Base-by-base conservation (phyloP, 1,140 invertebrate species). In the Lasioglossum albipes region DNA sequence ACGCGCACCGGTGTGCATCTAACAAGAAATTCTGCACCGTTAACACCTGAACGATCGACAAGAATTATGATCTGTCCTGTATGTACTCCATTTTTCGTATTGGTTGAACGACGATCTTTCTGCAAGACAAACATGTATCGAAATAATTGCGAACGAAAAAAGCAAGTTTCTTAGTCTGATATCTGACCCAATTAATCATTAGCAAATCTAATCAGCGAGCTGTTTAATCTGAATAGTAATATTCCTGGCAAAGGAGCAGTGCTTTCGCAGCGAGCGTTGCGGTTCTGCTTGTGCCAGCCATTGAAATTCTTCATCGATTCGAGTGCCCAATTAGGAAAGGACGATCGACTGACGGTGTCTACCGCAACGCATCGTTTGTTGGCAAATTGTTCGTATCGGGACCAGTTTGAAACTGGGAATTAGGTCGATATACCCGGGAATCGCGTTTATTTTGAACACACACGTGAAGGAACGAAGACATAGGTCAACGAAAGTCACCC, bases 401-500 rank as follows among this genome's bases (percentile, higher is more conserved):
- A 61, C 27, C 7, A 6, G 22, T n/a, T 49, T 13, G 75, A 36
- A 59, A 77, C 66, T 57, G 31, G 10, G 57, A 70, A 70, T 65
- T 16, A 18, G 57, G 36, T 72, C 68, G 70, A 27, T 73, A 18
- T 16, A 65, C 41, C 27, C 27, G 16, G 20, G 22, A 71, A 62
- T 59, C n/a, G 13, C 61, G 76, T 79, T 71, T 71, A 57, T 73
- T 73, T 79, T 20, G 57, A 42, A n/a, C 16, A 45, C 10, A 31
- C 27, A 72, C 20, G 22, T 22, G 62, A 57, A 72, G 52, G 68
- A 76, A 78, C 68, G 49, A 84, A 81, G 76, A 74, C 54, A n/a
- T n/a, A 76, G 70, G 49, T 79, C 59, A 69, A 57, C 52, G 76
- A 84, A 84, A 67, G 62, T 76, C 62, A 69, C 27, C 74, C 72